Conservation (phyloP, 2,113 vertebrate genomes). For the Amia ocellicauda region DNA sequence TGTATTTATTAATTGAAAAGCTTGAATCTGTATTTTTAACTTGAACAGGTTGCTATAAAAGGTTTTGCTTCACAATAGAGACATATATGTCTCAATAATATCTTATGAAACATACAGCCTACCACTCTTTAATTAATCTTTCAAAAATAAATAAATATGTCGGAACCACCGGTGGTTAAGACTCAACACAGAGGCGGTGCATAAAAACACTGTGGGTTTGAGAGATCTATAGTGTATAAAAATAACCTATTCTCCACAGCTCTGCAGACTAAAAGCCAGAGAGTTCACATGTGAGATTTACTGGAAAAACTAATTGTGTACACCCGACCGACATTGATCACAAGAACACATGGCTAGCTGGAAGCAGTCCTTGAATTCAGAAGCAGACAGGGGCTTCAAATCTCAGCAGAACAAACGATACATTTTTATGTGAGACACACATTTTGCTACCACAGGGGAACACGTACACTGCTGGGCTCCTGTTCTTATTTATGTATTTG, state of each 20-base stretch:
- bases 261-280: slow-evolving; percentile 24
- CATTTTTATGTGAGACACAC: not conserved
- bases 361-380: slow-evolving; percentile 30
- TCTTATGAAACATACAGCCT: too few species aligned
- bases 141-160: too few species aligned
- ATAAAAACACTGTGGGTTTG: not conserved
- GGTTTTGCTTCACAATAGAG: too few species aligned
- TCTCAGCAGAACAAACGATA: slow-evolving; percentile 3
- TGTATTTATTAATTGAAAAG: too few species aligned
- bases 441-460: not conserved
- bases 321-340: slow-evolving; percentile 9
- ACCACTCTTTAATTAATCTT: too few species aligned
- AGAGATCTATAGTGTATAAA: slow-evolving; percentile 19
- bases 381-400: slow-evolving; percentile 13
- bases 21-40: too few species aligned
- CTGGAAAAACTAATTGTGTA: slow-evolving; percentile 30
- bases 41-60: too few species aligned
- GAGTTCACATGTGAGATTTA: slow-evolving; percentile 8
- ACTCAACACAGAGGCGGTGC: not conserved
- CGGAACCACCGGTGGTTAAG: not conserved
- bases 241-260: slow-evolving; percentile 13
- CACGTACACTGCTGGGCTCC: not conserved
- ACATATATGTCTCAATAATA: not conserved
- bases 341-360: not conserved
- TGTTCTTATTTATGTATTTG: not conserved